Evolutionary conservation across 1,140 invertebrate genomes (phyloP).

Genomic region (Coboldia fuscipes): DNA sequence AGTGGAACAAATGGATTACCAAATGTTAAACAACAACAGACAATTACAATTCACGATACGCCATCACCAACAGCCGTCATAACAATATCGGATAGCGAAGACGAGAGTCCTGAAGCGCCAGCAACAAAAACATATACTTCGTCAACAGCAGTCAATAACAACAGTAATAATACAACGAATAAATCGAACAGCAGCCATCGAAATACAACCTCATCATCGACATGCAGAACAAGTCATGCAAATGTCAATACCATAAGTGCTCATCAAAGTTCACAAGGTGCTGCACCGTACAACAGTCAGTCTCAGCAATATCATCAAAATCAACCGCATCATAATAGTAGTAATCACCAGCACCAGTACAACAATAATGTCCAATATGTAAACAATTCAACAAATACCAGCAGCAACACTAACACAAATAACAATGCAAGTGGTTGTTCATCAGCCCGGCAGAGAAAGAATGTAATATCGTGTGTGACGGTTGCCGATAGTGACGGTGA

Average conservation of each 20-base stretch:
- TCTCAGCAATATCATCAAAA: conserved; percentile 6
- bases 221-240: conserved; percentile 1
- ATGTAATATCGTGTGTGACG: conserved; percentile 63
- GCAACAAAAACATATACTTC: conserved; percentile 6
- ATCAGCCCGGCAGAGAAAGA: conserved; percentile 27
- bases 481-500: conserved; percentile 61
- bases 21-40: conserved; percentile 20
- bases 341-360: conserved; percentile 11
- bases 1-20: neutral
- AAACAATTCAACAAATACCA: conserved; percentile 8
- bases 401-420: conserved; percentile 5
- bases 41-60: conserved; percentile 77
- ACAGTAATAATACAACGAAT: neutral
- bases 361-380: conserved; percentile 20
- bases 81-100: conserved; percentile 90
- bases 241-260: conserved; percentile 1
- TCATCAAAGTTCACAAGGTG: conserved; percentile 6
- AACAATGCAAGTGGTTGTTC: conserved; percentile 1
- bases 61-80: conserved; percentile 88
- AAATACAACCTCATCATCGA: neutral
- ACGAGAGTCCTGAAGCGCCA: conserved; percentile 37
- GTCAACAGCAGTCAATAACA: conserved; percentile 5
- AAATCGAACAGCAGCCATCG: conserved; percentile 4
- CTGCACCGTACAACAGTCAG: conserved; percentile 5
- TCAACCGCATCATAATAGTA: conserved; percentile 6